Percentiles rank a stretch among this genome's conserved stretches.
These are phyloP conservation scores for Corythaeola cristata DNA, from an alignment of 2,113 vertebrate species.

Conservation along the genomic window DNA sequence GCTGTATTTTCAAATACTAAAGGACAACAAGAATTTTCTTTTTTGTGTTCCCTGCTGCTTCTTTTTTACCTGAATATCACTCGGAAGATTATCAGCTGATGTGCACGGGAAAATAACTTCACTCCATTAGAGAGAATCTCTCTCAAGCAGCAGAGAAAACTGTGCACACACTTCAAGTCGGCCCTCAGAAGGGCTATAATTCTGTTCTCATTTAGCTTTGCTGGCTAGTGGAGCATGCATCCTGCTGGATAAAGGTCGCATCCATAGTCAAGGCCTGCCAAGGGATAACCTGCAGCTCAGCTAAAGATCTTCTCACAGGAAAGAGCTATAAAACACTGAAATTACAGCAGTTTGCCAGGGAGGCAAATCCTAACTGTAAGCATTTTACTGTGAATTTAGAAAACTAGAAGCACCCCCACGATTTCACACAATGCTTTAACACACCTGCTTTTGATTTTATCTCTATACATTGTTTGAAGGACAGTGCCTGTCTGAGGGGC, in stretches of 20 bases:
- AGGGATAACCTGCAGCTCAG: not conserved
- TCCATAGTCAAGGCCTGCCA: not conserved
- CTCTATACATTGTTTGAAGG: not conserved
- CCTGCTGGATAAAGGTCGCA: not conserved
- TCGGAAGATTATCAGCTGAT: not conserved
- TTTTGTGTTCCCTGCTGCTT: not conserved
- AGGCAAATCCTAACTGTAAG: not conserved
- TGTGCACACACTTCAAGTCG: fast-evolving
- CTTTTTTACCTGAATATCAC: not conserved
- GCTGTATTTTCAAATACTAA: not conserved
- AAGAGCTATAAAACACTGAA: not conserved
- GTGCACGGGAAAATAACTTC: not conserved
- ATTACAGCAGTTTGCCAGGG: not conserved
- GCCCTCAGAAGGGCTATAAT: not conserved
- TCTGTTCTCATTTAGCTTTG: not conserved
- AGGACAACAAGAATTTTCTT: not conserved
- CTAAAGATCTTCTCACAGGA: not conserved
- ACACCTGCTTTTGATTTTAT: not conserved
- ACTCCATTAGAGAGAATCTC: not conserved
- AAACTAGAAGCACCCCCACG: not conserved
- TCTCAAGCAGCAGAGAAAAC: not conserved
- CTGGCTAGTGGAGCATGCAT: not conserved
- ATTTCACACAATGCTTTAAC: not conserved
- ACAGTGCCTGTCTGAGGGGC: not conserved
- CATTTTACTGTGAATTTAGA: not conserved